Conservation (phyloP, 2,797 vertebrate genomes). For the Myotis planiceps region DNA sequence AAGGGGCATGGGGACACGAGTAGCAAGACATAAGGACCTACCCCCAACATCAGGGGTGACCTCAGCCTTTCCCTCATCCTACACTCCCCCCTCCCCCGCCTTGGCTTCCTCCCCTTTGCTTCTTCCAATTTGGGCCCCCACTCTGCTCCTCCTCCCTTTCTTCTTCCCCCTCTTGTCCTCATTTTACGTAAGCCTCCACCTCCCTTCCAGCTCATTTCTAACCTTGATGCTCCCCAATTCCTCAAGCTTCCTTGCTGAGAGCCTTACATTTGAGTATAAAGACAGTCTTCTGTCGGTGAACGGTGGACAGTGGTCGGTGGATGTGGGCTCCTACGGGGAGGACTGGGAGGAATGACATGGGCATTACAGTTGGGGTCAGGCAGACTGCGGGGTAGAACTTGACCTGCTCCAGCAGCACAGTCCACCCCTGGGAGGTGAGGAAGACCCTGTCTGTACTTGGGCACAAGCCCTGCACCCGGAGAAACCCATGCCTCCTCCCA, state of each 20-base stretch:
- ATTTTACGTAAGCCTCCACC: background rate
- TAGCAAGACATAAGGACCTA: background rate
- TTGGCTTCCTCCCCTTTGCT: background rate
- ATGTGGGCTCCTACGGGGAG: background rate
- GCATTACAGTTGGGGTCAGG: background rate
- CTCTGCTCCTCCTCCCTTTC: background rate
- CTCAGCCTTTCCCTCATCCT: fast-evolving
- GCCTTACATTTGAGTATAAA: background rate
- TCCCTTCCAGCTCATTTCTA: background rate
- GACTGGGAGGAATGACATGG: background rate
- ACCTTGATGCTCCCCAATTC: background rate
- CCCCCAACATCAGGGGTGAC: no score
- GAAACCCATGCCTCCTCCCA: no score
- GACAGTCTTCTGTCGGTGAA: background rate
- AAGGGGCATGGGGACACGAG: background rate
- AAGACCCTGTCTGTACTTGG: background rate
- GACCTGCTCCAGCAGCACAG: background rate
- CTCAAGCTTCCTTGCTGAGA: background rate
- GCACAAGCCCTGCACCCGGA: background rate
- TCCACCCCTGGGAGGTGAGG: no score
- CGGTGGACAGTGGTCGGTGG: fast-evolving
- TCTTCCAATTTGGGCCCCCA: background rate
- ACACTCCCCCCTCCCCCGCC: no score
- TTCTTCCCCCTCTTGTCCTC: no score
- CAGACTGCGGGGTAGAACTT: fast-evolving